Evolutionary conservation across 2,888 invertebrate species (phyloP).

Genomic region (Parelbella ahira): DNA sequence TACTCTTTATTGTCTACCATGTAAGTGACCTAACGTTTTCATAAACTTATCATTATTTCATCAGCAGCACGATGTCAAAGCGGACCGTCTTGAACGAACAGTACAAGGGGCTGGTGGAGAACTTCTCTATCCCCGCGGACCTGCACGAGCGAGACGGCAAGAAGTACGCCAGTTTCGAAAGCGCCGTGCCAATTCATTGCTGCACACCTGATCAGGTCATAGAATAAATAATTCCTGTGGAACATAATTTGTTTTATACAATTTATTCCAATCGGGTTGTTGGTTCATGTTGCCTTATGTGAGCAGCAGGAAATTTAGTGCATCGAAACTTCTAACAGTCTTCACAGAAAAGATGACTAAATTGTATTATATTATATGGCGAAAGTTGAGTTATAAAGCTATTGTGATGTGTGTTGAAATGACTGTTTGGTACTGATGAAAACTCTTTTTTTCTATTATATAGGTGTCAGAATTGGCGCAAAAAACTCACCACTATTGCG

Average conservation of each 20-base stretch:
- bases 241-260: too few species aligned
- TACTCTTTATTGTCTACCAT: too few species aligned
- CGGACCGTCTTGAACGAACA: conserved; percentile 54
- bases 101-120: conserved; percentile 65
- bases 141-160: conserved; percentile 52
- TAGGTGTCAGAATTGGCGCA: conserved; percentile 43
- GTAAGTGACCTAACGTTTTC: background rate
- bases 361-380: too few species aligned
- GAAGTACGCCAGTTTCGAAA: conserved; percentile 52
- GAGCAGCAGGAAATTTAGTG: too few species aligned
- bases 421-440: too few species aligned
- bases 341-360: too few species aligned
- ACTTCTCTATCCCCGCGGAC: conserved; percentile 55
- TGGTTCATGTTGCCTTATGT: too few species aligned
- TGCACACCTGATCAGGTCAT: conserved; percentile 56
- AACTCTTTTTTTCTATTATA: background rate
- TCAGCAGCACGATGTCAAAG: conserved; percentile 46
- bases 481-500: conserved; percentile 68
- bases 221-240: background rate
- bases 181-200: conserved; percentile 60
- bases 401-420: too few species aligned
- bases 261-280: too few species aligned
- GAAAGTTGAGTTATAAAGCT: too few species aligned
- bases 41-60: background rate
- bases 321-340: too few species aligned